Base-by-base conservation (phyloP, 2,888 invertebrate species). In the Tanypteryx hageni region DNA sequence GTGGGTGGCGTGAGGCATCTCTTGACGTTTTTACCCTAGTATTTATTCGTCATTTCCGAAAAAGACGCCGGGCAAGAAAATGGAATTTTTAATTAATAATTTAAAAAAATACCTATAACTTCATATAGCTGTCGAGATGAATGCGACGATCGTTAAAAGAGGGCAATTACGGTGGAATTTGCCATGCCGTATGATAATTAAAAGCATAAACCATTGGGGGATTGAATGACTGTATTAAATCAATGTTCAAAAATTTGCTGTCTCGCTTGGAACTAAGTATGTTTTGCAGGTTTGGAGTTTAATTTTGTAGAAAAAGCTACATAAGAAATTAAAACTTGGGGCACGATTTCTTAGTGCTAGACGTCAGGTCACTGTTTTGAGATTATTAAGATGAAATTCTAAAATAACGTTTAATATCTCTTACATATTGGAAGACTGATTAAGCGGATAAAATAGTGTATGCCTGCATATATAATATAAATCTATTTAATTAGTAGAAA, bases 151-250 rank as follows among this genome's bases (percentile, higher is more conserved):
- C 76, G 22, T 44, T 13, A 76, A 27, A 27, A 27, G 76, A 76
- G 10, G 4, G 7, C 22, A 22, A 68, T 68, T 68, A n/a, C 10
- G 76, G 11, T 13, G 76, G 27, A 76, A 76, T 76, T 76, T 27
- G 4, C 27, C 76, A 13, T 1, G n/a, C 10, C 16, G 68, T 22
- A 22, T 27, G 76, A 76, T 27, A 76, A 76, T 76, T 76, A 22
- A 27, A 11, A 27, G 22, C 4, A 27, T 22, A 27, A 76, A 76
- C 4, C 9, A 76, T n/a, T 9, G 27, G 10, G 13, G 76, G 22
- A 22, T 76, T 76, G 27, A 22, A 76, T 76, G 76, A 76, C 76
- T 76, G 76, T 76, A 76, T 76, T 27, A 76, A 76, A 76, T 76
- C 76, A 27, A 76, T 22, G 22, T 44, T 44, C 22, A 76, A 27